These are phyloP conservation scores for Karalla daura DNA, from an alignment of 2,797 vertebrate genomes.

Conservation along the genomic window DNA sequence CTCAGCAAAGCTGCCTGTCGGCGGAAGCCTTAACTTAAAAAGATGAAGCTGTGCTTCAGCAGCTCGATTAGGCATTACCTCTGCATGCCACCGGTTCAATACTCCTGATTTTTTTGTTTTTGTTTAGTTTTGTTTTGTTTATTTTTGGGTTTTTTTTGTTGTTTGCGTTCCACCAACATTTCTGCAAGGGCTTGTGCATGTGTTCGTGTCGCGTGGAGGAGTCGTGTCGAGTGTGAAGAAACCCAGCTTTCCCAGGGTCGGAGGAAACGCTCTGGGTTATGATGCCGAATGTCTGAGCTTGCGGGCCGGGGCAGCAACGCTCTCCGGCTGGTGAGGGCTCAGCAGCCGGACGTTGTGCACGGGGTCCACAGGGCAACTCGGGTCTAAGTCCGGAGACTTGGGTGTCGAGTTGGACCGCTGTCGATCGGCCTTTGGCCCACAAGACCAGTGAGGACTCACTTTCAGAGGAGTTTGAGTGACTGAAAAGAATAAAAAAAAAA, in stretches of 20 bases:
- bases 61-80: constrained; percentile 46
- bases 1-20: constrained; percentile 68
- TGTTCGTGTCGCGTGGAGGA: constrained; percentile 59
- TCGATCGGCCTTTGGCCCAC: constrained; percentile 65
- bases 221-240: constrained; percentile 50
- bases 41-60: constrained; percentile 33
- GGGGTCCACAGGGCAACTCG: constrained; percentile 46
- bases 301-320: constrained; percentile 66
- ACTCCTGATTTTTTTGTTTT: constrained; percentile 35
- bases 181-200: constrained; percentile 67
- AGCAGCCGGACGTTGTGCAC: constrained; percentile 54
- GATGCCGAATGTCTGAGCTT: constrained; percentile 74
- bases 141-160: too few species aligned
- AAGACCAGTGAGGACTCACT: constrained; percentile 67
- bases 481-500: constrained; percentile 63
- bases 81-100: constrained; percentile 33
- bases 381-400: constrained; percentile 50
- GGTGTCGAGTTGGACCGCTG: constrained; percentile 62
- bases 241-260: constrained; percentile 41
- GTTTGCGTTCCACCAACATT: constrained; percentile 62
- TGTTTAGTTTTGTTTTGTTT: too few species aligned
- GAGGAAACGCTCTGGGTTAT: constrained; percentile 56
- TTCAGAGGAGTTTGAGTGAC: constrained; percentile 63
- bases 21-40: constrained; percentile 45
- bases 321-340: constrained; percentile 51